A percentile compares a stretch with the other conserved stretches of the same genome.
These are phyloP conservation scores for Nestor notabilis DNA, from an alignment of 2,113 vertebrate species.

Conservation along the genomic window DNA sequence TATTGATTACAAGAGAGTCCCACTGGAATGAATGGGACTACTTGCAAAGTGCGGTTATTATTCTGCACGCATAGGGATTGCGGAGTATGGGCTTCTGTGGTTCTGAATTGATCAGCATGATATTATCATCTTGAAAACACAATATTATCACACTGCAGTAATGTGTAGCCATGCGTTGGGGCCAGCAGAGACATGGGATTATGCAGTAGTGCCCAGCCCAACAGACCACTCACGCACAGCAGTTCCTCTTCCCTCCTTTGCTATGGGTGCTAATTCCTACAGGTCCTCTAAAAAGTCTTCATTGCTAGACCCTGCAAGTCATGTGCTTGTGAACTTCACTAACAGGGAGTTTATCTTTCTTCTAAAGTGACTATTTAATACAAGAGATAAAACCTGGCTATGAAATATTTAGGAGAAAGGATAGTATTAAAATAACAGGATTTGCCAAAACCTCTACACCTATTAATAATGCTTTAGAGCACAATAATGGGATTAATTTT, in stretches of 20 bases:
- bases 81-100: not conserved
- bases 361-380: not conserved
- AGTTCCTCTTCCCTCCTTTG: not conserved
- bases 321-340: not conserved
- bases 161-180: not conserved
- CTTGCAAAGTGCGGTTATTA: not conserved
- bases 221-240: accelerated
- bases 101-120: not conserved
- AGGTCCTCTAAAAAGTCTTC: not conserved
- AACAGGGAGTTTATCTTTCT: not conserved
- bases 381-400: not conserved
- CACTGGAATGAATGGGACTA: not conserved
- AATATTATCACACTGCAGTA: not conserved
- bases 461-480: not conserved
- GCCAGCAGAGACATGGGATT: accelerated
- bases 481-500: not conserved
- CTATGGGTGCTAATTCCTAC: not conserved
- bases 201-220: not conserved
- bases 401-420: not conserved
- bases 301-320: accelerated
- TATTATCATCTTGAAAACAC: not conserved
- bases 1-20: constrained; percentile 67
- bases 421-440: not conserved
- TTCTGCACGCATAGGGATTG: not conserved
- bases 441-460: not conserved